These are phyloP conservation scores for Callipepla californica DNA, from an alignment of 2,113 vertebrate genomes.

Conservation along the genomic window DNA sequence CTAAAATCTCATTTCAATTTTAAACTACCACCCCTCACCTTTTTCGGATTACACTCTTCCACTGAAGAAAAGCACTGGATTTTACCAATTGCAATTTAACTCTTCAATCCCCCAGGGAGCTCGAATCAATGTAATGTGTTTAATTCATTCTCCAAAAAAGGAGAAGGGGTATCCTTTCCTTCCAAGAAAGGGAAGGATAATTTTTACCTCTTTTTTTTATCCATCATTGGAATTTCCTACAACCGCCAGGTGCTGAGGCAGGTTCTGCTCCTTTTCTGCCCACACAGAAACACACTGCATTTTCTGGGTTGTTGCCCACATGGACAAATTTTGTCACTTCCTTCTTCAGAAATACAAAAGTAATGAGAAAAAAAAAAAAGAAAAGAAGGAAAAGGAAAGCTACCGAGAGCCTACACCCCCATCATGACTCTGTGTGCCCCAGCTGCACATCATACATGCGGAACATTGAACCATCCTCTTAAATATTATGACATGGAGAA, in stretches of 20 bases:
- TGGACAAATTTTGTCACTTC: background rate
- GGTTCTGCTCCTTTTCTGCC: background rate
- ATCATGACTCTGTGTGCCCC: conserved; percentile 53
- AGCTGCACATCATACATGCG: conserved; percentile 73
- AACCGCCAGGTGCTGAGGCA: fast-evolving
- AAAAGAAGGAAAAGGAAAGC: background rate
- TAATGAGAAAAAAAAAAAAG: background rate
- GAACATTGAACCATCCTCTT: conserved; percentile 77
- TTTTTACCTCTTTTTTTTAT: background rate
- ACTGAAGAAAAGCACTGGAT: no score
- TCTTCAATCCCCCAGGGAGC: background rate
- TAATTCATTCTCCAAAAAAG: background rate
- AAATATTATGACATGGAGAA: conserved; percentile 84
- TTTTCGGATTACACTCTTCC: background rate
- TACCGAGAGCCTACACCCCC: background rate
- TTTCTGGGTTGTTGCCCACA: background rate
- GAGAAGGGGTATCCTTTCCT: background rate
- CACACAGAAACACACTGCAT: background rate
- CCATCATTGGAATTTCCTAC: background rate
- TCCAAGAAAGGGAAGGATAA: background rate
- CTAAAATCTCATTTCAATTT: background rate
- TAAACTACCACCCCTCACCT: background rate
- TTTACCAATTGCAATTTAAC: background rate
- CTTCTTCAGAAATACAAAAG: conserved; percentile 3
- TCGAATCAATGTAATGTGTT: background rate